These are phyloP conservation scores for Isichthys henryi DNA, from an alignment of 2,113 vertebrate genomes.

Conservation along the genomic window DNA sequence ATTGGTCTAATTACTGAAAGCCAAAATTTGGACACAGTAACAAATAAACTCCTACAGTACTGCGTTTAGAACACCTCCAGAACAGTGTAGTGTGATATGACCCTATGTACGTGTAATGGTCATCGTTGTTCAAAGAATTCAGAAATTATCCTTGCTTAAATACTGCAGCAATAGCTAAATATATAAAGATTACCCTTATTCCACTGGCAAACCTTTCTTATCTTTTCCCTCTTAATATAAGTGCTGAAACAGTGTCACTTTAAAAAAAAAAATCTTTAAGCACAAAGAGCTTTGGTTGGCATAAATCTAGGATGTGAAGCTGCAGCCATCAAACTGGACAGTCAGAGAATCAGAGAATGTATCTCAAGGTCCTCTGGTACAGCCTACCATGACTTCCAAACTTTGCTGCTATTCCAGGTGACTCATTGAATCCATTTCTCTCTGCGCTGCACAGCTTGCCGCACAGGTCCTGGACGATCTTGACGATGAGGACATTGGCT, in stretches of 20 bases:
- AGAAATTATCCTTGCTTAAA: not conserved
- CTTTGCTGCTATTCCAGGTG: not conserved
- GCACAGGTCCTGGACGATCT: slow-evolving; percentile 83
- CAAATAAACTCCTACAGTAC: not conserved
- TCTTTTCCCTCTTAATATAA: not conserved
- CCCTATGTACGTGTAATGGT: not conserved
- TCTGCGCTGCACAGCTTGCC: slow-evolving; percentile 62
- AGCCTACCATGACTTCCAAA: not conserved
- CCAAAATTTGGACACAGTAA: not conserved
- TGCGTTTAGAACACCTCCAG: not conserved
- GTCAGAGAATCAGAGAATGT: not conserved
- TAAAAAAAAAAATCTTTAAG: not conserved
- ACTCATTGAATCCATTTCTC: not conserved
- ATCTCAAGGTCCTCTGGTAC: not conserved
- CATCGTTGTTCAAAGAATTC: not conserved
- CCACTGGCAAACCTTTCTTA: not conserved
- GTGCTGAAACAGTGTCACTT: not conserved
- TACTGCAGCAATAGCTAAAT: not conserved
- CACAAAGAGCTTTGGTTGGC: not conserved
- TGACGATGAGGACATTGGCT: slow-evolving; percentile 79
- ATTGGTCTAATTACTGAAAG: not conserved
- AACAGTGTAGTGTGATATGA: not conserved
- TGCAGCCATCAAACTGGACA: not conserved
- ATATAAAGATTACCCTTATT: not conserved
- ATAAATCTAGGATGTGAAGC: not conserved